Evolutionary conservation across 2,113 vertebrate species (phyloP), one percentile per base, ranked within the genome.

Genomic region (Otus sunia): DNA sequence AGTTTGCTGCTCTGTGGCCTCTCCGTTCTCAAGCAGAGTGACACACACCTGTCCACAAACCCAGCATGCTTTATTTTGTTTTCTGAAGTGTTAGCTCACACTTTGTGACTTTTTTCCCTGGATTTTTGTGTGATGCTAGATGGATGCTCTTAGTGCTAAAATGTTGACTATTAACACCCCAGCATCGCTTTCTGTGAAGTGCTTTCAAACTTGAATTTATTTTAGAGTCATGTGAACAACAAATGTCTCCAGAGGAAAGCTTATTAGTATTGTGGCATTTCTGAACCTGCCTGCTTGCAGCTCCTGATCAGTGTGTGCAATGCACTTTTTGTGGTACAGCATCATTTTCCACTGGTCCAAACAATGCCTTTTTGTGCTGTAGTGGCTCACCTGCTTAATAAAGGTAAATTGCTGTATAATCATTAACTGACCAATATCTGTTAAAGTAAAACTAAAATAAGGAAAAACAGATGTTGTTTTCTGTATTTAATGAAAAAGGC

Each of bases 391-490:
- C 90, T 95, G 60, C 63, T 87, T 79, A 84, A 92, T 72, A 94
- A 91, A 23, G 68, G 43, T 36, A 76, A 97, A 92, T 86, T 76
- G 37, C 36, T 92, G 30, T 66, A 68, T 43, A 94, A 96, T 91
- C 86, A 95, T 96, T 96, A 96, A 95, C 71, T 0, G 0, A 94
- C 64, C 73, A 68, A 93, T 97, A 86, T 74, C 92, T 95, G 84
- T 32, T 85, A 94, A 96, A 95, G 59, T 64, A 95, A 95, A 91
- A 81, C 20, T 36, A 71, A 81, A 91, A 76, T 95, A 94, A 85
- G 76, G 87, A 79, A 94, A 97, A 96, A 39, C 96, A 97, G 96
- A 97, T 94, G 86, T 92, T 95, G 81, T 87, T 97, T 95, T 94
- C 77, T 34, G 39, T 63, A 16, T 86, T 86, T 94, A 94, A 96